Evolutionary conservation across 2,888 invertebrate genomes (phyloP).

Genomic region (Stenichneumon culpator): DNA sequence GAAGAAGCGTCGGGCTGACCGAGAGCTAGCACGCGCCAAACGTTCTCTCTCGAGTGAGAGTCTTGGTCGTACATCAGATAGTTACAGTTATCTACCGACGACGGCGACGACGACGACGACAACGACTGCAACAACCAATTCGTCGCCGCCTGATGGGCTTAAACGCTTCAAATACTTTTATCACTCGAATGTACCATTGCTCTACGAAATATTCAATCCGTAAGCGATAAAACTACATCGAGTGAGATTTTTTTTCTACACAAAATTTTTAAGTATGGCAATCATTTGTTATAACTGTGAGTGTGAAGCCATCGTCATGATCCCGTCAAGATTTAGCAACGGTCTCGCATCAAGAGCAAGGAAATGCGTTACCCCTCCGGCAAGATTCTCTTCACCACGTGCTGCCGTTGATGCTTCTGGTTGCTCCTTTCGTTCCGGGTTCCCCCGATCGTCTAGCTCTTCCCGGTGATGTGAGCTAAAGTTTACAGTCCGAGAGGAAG

Average conservation of each 20-base stretch:
- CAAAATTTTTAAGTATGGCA: not conserved
- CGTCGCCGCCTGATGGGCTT: constrained; percentile 11
- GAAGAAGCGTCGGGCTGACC: constrained; percentile 39
- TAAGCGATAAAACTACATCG: not conserved
- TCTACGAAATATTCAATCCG: not conserved
- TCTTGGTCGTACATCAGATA: constrained; percentile 33
- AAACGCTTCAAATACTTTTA: constrained; percentile 17
- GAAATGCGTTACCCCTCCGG: constrained; percentile 54
- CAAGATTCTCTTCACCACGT: constrained; percentile 46
- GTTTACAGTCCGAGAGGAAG: constrained; percentile 20
- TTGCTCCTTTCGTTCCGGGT: constrained; percentile 58
- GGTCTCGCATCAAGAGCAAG: constrained; percentile 27
- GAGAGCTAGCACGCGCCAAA: constrained; percentile 78
- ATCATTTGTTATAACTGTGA: constrained; percentile 1
- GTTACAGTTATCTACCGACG: constrained; percentile 34
- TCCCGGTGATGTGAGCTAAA: constrained; percentile 40
- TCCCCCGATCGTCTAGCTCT: constrained; percentile 45
- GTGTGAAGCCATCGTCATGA: constrained; percentile 10
- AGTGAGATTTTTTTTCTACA: not conserved
- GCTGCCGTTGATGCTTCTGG: constrained; percentile 52
- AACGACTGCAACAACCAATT: constrained; percentile 32
- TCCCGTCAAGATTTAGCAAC: constrained; percentile 28
- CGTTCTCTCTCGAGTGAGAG: constrained; percentile 28
- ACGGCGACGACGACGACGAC: not conserved
- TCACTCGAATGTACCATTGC: not conserved